These are phyloP conservation scores for Aphelocoma californica DNA, from an alignment of 2,797 vertebrate genomes.

Conservation along the genomic window DNA sequence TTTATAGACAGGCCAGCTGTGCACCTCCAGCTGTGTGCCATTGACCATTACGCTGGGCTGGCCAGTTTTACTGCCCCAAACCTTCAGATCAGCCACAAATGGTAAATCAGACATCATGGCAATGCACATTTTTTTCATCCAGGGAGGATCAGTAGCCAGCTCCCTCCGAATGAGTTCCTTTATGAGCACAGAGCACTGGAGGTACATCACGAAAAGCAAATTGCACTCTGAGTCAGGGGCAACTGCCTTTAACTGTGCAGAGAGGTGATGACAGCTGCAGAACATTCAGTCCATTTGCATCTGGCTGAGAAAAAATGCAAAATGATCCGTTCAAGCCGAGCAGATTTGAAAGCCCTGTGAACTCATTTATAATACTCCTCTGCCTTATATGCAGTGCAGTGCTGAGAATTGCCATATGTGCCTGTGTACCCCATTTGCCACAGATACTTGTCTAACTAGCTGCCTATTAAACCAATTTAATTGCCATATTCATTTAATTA, in stretches of 20 bases:
- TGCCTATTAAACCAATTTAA: conserved; percentile 34
- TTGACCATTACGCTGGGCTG: background rate
- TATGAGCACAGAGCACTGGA: conserved; percentile 35
- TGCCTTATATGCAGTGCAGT: background rate
- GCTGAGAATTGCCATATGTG: conserved; percentile 27
- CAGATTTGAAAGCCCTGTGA: background rate
- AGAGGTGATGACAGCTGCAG: conserved; percentile 52
- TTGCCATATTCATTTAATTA: conserved; percentile 31
- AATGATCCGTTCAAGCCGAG: background rate
- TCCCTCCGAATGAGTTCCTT: conserved; percentile 35
- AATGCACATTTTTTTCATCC: background rate
- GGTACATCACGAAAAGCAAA: conserved; percentile 36
- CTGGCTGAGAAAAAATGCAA: conserved; percentile 9
- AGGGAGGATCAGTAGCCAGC: conserved; percentile 34
- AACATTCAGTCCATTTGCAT: conserved; percentile 28
- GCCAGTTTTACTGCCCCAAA: background rate
- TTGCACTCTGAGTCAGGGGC: conserved; percentile 35
- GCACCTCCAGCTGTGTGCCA: conserved; percentile 8
- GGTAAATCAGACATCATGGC: conserved; percentile 8
- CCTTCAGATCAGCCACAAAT: background rate
- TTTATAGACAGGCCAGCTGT: conserved; percentile 12
- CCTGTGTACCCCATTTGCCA: conserved; percentile 2
- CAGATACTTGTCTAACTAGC: conserved; percentile 9
- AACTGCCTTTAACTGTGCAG: conserved; percentile 2
- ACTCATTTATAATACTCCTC: conserved; percentile 9